Evolutionary conservation across 2,888 invertebrate genomes (phyloP).

Genomic region (Cheilosia vulpina): DNA sequence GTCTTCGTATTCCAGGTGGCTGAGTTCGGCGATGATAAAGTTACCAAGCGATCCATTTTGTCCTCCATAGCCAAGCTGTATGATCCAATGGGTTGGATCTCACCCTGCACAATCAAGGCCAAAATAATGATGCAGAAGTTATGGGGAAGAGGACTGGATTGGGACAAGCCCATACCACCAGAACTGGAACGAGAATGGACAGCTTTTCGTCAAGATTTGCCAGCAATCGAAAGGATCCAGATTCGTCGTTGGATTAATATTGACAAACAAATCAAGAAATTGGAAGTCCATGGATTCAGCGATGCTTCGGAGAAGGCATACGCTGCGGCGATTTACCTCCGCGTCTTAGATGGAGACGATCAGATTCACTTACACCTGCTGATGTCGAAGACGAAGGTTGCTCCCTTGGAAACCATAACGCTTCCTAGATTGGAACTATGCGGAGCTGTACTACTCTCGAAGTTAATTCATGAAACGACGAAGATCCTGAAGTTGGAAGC

Average conservation of each 20-base stretch:
- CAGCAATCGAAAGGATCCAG: not conserved
- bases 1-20: too few species aligned
- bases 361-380: not conserved
- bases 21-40: too few species aligned
- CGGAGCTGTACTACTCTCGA: too few species aligned
- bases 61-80: too few species aligned
- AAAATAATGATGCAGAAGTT: not conserved
- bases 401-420: not conserved
- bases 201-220: not conserved
- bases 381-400: not conserved
- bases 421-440: not conserved
- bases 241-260: conserved; percentile 19
- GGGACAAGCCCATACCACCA: not conserved
- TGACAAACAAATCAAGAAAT: not conserved
- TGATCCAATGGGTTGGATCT: too few species aligned
- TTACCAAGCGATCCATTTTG: too few species aligned
- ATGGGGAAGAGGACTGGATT: conserved; percentile 1
- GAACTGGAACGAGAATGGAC: not conserved
- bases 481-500: not conserved
- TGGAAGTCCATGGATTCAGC: not conserved
- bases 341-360: not conserved
- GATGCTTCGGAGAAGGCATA: not conserved
- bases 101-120: not conserved
- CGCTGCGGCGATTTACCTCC: not conserved
- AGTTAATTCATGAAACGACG: too few species aligned